A percentile compares a stretch with the other conserved stretches of the same genome.
Conservation (phyloP, 2,888 invertebrate genomes). For the Bellardia bayeri region DNA sequence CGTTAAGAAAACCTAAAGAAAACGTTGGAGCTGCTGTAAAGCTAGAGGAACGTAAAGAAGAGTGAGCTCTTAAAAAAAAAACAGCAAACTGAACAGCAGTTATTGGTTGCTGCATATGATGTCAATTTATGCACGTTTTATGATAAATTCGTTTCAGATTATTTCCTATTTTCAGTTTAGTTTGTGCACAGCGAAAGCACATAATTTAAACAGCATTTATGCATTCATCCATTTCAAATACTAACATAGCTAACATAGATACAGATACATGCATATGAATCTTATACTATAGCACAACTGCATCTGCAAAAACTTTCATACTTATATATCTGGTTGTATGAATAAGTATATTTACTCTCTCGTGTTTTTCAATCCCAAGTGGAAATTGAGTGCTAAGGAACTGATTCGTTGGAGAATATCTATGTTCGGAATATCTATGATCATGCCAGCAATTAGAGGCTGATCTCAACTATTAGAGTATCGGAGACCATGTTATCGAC, state of each 20-base stretch:
- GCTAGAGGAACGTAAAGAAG: neutral
- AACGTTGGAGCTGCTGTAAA: neutral
- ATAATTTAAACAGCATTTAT: slow-evolving; percentile 58
- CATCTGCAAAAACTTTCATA: slow-evolving; percentile 17
- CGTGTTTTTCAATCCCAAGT: neutral
- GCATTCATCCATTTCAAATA: slow-evolving; percentile 25
- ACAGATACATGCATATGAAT: neutral
- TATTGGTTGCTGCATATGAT: slow-evolving; percentile 70
- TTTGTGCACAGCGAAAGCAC: slow-evolving; percentile 48
- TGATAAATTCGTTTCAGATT: slow-evolving; percentile 72
- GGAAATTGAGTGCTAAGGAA: neutral
- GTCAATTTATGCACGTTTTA: slow-evolving; percentile 72
- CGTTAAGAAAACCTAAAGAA: slow-evolving; percentile 39
- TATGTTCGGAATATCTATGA: too few species aligned
- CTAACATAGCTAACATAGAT: neutral
- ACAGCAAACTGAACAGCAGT: slow-evolving; percentile 62
- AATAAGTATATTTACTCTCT: neutral
- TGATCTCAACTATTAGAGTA: too few species aligned
- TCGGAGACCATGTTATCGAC: too few species aligned
- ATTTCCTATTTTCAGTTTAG: slow-evolving; percentile 58
- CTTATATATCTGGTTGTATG: slow-evolving; percentile 9
- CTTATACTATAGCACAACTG: slow-evolving; percentile 5
- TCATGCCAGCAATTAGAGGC: too few species aligned
- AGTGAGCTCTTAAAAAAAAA: slow-evolving; percentile 31
- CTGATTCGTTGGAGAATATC: too few species aligned